These are phyloP conservation scores for Podilymbus podiceps DNA, from an alignment of 2,113 vertebrate species.

Conservation along the genomic window DNA sequence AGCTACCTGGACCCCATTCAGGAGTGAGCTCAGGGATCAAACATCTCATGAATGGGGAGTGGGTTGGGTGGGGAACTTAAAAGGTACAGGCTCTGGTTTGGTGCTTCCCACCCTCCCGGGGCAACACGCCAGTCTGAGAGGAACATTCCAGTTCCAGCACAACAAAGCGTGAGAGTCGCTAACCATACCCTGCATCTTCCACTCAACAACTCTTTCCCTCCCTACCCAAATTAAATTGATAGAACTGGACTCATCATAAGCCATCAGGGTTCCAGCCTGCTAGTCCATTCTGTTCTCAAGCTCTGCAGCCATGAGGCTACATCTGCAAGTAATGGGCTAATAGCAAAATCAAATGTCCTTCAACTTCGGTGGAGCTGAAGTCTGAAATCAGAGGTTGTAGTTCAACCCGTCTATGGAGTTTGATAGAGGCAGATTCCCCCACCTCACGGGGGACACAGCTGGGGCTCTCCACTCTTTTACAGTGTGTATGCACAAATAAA, in stretches of 20 bases:
- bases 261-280: not conserved
- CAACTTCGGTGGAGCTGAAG: not conserved
- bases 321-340: not conserved
- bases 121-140: not conserved
- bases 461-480: not conserved
- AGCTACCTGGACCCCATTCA: constrained; percentile 53
- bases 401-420: not conserved
- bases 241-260: not conserved
- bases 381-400: not conserved
- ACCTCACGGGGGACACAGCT: not conserved
- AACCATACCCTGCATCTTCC: not conserved
- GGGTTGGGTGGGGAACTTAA: constrained; percentile 27
- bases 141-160: not conserved
- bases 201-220: not conserved
- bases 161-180: not conserved
- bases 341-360: not conserved
- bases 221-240: not conserved
- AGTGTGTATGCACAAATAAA: not conserved
- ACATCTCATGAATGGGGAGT: constrained; percentile 34
- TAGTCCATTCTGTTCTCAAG: not conserved
- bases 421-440: not conserved
- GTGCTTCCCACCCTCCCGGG: constrained; percentile 14
- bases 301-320: not conserved
- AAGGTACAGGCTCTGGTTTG: not conserved
- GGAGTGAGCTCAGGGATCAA: constrained; percentile 52